Evolutionary conservation across 2,888 invertebrate species (phyloP).

Genomic region (Ophion ellenae): DNA sequence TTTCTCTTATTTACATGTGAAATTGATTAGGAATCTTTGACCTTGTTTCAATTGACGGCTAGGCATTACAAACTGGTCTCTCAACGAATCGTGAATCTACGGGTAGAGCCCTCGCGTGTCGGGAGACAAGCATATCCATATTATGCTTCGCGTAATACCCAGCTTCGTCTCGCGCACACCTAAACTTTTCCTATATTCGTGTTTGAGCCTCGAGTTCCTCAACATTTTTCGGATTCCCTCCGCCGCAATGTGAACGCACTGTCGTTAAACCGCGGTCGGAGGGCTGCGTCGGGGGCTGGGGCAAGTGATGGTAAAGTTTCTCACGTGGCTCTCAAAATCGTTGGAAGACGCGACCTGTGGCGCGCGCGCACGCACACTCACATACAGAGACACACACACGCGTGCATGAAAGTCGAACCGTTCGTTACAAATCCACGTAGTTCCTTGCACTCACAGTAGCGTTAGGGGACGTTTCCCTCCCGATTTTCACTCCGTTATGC

Average conservation of each 20-base stretch:
- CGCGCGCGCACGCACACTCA: neutral
- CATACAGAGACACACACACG: neutral
- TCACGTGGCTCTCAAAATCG: slow-evolving; percentile 37
- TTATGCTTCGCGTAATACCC: neutral
- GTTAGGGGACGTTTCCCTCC: neutral
- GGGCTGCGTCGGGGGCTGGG: too few relatives aligned
- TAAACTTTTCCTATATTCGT: neutral
- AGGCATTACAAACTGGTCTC: slow-evolving; percentile 62
- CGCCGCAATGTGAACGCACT: slow-evolving; percentile 6
- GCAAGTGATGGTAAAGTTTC: neutral
- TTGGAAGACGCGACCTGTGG: slow-evolving; percentile 49
- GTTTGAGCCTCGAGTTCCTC: neutral
- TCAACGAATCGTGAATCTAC: slow-evolving; percentile 31
- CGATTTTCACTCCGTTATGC: slow-evolving; percentile 6
- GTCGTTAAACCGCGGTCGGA: slow-evolving; percentile 4
- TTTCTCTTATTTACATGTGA: slow-evolving; percentile 62
- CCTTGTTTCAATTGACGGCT: slow-evolving; percentile 67
- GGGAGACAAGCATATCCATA: neutral
- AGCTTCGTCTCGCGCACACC: neutral
- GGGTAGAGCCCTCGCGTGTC: slow-evolving; percentile 1
- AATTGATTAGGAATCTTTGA: slow-evolving; percentile 65
- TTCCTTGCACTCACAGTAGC: slow-evolving; percentile 8
- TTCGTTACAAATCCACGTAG: slow-evolving; percentile 8
- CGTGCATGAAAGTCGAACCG: slow-evolving; percentile 17
- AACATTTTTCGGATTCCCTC: neutral